phyloP scores from a whole-genome alignment of 2,113 vertebrate species.

The Motacilla tschutschensis region DNA sequence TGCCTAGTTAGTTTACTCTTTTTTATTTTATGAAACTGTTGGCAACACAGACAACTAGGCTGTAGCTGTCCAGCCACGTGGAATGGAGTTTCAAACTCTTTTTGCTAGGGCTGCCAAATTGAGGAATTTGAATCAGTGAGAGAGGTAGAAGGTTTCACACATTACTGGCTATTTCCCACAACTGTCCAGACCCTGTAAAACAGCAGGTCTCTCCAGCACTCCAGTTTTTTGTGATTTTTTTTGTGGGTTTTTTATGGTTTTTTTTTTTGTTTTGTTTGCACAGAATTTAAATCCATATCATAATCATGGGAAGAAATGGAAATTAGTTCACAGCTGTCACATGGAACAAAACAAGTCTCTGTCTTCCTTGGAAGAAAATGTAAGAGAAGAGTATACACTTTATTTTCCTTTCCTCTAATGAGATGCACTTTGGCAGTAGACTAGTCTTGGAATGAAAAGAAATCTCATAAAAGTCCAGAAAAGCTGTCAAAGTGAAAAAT shows the following conservation, averaged over 20 bases:
- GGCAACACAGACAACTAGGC: background rate
- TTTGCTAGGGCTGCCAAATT: background rate
- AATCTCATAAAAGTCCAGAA: background rate
- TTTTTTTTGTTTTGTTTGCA: background rate
- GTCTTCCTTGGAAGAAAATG: background rate
- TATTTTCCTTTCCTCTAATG: background rate
- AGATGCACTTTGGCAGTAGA: background rate
- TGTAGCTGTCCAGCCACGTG: background rate
- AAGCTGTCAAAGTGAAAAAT: conserved; percentile 26
- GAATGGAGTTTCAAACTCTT: background rate
- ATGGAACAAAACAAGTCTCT: background rate
- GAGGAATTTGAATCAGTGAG: background rate
- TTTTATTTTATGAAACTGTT: background rate
- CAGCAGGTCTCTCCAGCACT: background rate
- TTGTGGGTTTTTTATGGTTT: no score
- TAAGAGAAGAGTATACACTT: background rate
- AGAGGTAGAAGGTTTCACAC: background rate
- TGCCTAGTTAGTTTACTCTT: background rate
- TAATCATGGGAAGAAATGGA: background rate
- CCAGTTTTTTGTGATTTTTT: background rate
- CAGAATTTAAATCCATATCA: background rate
- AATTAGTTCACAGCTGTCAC: background rate
- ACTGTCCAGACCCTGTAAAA: background rate
- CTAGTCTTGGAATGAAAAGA: background rate
- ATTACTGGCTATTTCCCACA: background rate